Conservation (phyloP, 2,888 invertebrate genomes). For the Sericinus montela region DNA sequence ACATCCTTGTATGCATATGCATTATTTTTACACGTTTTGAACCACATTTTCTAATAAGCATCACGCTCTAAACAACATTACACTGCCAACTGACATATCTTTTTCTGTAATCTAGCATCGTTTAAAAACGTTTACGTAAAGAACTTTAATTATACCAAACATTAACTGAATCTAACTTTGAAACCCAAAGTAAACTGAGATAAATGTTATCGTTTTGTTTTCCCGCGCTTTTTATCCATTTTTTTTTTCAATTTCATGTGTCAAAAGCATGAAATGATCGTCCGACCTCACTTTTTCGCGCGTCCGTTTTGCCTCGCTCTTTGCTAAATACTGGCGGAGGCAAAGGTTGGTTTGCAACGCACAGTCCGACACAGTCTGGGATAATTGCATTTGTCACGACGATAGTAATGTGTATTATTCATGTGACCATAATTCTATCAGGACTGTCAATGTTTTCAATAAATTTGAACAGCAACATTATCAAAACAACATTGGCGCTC, state of each 20-base stretch:
- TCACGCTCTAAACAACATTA: not conserved
- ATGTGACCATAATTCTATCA: no score
- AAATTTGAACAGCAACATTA: no score
- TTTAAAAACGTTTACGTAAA: not conserved
- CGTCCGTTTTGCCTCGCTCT: constrained; percentile 11
- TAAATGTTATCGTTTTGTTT: no score
- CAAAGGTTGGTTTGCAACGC: not conserved
- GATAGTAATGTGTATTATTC: not conserved
- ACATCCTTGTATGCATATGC: constrained; percentile 35
- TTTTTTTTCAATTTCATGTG: not conserved
- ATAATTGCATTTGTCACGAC: constrained; percentile 12
- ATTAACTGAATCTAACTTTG: not conserved
- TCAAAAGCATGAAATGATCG: not conserved
- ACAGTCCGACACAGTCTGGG: not conserved
- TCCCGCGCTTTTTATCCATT: constrained; percentile 2
- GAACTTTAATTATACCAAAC: not conserved
- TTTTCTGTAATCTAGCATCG: no score
- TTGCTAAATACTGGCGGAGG: constrained; percentile 10
- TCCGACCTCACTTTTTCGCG: not conserved
- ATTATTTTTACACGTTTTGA: constrained; percentile 40
- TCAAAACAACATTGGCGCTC: no score
- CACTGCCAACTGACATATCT: no score
- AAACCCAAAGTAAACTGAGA: no score
- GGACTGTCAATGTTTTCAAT: no score
- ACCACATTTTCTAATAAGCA: constrained; percentile 39